These are phyloP conservation scores for Limulus polyphemus DNA, from an alignment of 2,888 invertebrate species.

Conservation along the genomic window DNA sequence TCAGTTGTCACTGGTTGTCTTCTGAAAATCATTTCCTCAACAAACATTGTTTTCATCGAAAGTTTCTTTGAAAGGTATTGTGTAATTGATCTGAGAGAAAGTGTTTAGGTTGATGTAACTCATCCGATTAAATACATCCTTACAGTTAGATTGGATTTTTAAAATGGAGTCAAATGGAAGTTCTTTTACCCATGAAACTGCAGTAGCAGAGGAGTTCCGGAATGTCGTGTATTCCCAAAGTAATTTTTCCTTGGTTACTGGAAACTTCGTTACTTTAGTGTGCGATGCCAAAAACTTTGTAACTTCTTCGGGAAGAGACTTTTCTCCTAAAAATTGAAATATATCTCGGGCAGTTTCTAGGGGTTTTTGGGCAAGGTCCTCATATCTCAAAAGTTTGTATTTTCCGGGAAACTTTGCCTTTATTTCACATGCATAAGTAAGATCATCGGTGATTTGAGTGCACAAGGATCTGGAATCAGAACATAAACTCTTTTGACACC, in stretches of 20 bases:
- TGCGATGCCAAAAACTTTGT: slow-evolving; percentile 16
- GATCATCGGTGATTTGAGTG: slow-evolving; percentile 25
- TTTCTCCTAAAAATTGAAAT: slow-evolving; percentile 29
- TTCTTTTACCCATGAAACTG: too few species aligned
- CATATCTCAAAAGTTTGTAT: slow-evolving; percentile 28
- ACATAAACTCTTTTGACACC: slow-evolving; percentile 28
- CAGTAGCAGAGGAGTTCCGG: slow-evolving; percentile 12
- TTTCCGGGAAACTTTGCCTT: slow-evolving; percentile 24
- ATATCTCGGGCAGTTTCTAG: slow-evolving; percentile 24
- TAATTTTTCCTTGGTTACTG: slow-evolving; percentile 16
- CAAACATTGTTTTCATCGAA: too few species aligned
- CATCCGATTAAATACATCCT: too few species aligned
- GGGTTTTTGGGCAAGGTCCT: slow-evolving; percentile 27
- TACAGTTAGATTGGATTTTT: too few species aligned
- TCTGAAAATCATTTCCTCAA: too few species aligned
- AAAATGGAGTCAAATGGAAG: too few species aligned
- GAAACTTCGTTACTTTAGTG: slow-evolving; percentile 13
- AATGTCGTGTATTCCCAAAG: slow-evolving; percentile 18
- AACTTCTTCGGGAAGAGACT: slow-evolving; percentile 16
- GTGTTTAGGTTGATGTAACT: too few species aligned
- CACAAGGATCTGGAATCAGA: slow-evolving; percentile 27
- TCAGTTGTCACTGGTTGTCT: too few species aligned
- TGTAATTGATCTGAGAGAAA: too few species aligned
- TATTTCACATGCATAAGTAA: slow-evolving; percentile 23
- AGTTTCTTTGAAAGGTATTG: too few species aligned